Conservation (phyloP, 1,140 invertebrate genomes). For the Eufriesea mexicana region DNA sequence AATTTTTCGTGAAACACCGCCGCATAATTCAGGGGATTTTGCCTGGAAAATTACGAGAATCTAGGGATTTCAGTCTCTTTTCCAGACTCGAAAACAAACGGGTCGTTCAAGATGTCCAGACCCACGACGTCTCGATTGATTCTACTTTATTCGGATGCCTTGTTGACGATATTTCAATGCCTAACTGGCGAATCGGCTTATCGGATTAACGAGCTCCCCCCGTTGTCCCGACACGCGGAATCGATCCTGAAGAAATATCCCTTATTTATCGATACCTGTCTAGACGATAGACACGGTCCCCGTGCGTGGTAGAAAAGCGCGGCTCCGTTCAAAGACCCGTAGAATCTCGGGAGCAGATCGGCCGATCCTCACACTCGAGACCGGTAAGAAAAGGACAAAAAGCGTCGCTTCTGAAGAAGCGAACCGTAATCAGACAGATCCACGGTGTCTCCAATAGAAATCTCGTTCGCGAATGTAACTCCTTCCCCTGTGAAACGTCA, state of each 20-base stretch:
- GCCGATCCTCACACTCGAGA: neutral
- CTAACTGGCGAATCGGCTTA: slow-evolving; percentile 39
- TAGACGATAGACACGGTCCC: too few relatives aligned
- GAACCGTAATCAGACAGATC: slow-evolving; percentile 15
- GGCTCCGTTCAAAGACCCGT: slow-evolving; percentile 18
- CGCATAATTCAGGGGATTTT: neutral
- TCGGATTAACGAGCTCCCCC: slow-evolving; percentile 13
- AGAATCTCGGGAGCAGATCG: slow-evolving; percentile 1
- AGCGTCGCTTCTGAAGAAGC: neutral
- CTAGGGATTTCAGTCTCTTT: neutral
- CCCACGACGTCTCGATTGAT: slow-evolving; percentile 1
- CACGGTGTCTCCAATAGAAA: neutral
- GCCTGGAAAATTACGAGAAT: neutral
- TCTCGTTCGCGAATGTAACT: slow-evolving; percentile 3
- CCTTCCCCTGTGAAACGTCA: neutral
- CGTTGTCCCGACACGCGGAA: neutral
- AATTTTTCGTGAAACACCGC: neutral
- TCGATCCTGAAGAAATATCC: slow-evolving; percentile 5
- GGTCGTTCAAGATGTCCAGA: neutral
- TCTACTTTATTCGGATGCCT: slow-evolving; percentile 19
- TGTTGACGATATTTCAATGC: slow-evolving; percentile 39
- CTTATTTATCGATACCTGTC: slow-evolving; percentile 21
- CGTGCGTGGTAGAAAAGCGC: too few relatives aligned
- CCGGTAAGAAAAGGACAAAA: neutral
- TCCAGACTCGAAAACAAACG: neutral